A percentile compares a stretch with the other conserved stretches of the same genome.
Conservation (phyloP, 2,113 vertebrate genomes). For the Mohoua ochrocephala region DNA sequence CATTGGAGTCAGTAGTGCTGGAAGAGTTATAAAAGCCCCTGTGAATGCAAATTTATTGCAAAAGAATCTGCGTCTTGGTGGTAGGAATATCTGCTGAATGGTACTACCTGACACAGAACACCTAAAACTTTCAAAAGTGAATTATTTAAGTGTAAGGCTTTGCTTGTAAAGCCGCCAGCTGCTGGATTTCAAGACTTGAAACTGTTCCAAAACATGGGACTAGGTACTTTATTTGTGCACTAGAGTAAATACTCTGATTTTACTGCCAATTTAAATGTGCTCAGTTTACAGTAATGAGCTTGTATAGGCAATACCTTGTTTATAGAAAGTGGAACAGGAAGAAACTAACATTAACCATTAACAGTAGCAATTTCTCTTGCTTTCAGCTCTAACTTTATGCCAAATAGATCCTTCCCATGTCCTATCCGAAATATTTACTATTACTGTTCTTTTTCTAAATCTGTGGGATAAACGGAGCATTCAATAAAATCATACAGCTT, state of each 20-base stretch:
- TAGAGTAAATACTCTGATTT: slow-evolving; percentile 87
- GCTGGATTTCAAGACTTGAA: slow-evolving; percentile 84
- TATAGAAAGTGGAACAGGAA: slow-evolving; percentile 79
- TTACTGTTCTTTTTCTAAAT: background rate
- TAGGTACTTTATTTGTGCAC: slow-evolving; percentile 85
- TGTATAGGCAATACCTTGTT: slow-evolving; percentile 81
- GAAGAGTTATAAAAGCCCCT: slow-evolving; percentile 73
- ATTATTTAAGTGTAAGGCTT: slow-evolving; percentile 80
- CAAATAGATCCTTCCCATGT: slow-evolving; percentile 48
- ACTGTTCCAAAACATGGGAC: slow-evolving; percentile 78
- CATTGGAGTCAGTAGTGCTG: slow-evolving; percentile 67
- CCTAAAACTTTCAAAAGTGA: slow-evolving; percentile 77
- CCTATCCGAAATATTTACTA: slow-evolving; percentile 16
- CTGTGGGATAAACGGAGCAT: background rate
- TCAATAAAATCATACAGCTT: background rate
- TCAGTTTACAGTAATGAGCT: slow-evolving; percentile 92
- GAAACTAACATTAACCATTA: slow-evolving; percentile 78
- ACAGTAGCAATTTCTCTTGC: slow-evolving; percentile 76
- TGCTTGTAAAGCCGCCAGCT: slow-evolving; percentile 81
- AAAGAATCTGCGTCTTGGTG: slow-evolving; percentile 69
- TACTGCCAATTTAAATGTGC: slow-evolving; percentile 94
- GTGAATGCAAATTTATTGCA: slow-evolving; percentile 79
- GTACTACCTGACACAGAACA: slow-evolving; percentile 87
- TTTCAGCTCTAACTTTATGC: slow-evolving; percentile 39
- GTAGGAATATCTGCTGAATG: slow-evolving; percentile 76